A percentile compares a stretch with the other conserved stretches of the same genome.
phyloP scores from a whole-genome alignment of 2,113 vertebrate genomes.

The Melozone crissalis region DNA sequence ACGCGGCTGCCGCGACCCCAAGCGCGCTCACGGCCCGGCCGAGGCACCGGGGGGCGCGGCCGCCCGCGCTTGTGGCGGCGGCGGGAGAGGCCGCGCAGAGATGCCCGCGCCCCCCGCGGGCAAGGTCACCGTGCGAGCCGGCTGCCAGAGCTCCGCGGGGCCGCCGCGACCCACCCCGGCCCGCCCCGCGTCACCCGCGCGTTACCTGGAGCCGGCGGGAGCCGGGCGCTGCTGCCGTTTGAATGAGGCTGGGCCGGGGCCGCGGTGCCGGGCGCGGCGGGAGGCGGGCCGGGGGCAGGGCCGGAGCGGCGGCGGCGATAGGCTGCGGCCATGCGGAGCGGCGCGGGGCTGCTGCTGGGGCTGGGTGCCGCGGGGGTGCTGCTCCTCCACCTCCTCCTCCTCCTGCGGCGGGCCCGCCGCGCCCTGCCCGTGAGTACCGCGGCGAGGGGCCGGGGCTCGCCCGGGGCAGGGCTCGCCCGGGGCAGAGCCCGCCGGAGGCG shows the following conservation, averaged over 20 bases:
- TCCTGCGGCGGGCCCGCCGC: slow-evolving; percentile 74
- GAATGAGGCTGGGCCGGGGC: not conserved
- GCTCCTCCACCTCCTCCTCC: not conserved
- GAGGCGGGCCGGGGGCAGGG: not conserved
- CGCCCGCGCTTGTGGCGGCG: not conserved
- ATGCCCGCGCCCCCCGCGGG: not conserved
- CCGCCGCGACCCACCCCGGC: not conserved
- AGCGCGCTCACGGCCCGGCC: not conserved
- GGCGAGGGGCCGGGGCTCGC: not conserved
- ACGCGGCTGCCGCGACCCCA: not conserved
- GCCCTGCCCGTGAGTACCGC: slow-evolving; percentile 72
- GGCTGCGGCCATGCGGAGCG: not conserved
- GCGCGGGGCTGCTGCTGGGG: not conserved
- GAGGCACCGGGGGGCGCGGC: not conserved
- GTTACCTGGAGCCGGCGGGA: not conserved
- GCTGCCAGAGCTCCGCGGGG: not conserved
- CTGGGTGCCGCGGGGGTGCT: not conserved
- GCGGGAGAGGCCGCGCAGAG: not conserved
- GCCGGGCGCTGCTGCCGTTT: not conserved
- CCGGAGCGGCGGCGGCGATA: not conserved
- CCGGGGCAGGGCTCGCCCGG: not conserved
- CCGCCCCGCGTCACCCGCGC: not conserved
- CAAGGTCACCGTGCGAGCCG: not conserved
- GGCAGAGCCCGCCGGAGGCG: not conserved
- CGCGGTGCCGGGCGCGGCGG: not conserved